These are phyloP conservation scores for Gambusia holbrooki DNA, from an alignment of 2,113 vertebrate species.

Conservation along the genomic window DNA sequence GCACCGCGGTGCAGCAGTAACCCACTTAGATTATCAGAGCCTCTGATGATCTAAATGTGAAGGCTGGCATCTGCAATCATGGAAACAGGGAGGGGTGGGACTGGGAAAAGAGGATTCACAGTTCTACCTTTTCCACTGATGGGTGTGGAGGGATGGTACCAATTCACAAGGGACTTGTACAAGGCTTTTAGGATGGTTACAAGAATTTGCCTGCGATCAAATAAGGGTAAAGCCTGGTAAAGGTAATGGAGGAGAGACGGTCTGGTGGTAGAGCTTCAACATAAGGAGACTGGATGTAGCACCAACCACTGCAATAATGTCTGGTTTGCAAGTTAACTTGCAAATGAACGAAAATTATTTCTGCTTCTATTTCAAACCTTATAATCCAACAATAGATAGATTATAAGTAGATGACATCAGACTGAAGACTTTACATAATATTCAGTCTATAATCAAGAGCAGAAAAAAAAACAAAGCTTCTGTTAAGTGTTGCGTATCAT, in stretches of 20 bases:
- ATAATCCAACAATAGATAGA: too few relatives aligned
- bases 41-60: conserved; percentile 40
- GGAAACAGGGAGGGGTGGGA: background rate
- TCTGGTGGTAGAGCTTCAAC: background rate
- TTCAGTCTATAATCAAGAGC: background rate
- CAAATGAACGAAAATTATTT: background rate
- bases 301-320: background rate
- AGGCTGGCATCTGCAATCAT: conserved; percentile 16
- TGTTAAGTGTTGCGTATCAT: background rate
- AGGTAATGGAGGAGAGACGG: background rate
- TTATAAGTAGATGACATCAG: background rate
- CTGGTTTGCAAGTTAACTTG: background rate
- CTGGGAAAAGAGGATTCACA: conserved; percentile 13
- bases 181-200: background rate
- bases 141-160: background rate
- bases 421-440: background rate
- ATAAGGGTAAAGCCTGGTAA: background rate
- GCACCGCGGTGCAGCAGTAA: background rate
- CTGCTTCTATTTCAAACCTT: too few relatives aligned
- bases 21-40: background rate
- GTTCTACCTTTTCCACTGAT: background rate
- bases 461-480: conserved; percentile 12
- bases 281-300: background rate
- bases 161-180: background rate
- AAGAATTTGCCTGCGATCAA: conserved; percentile 3